Evolutionary conservation across 92 coral and sea anemone species (phyloP), one percentile per base, ranked within the genome.

Genomic region (Parazoanthus darwini): DNA sequence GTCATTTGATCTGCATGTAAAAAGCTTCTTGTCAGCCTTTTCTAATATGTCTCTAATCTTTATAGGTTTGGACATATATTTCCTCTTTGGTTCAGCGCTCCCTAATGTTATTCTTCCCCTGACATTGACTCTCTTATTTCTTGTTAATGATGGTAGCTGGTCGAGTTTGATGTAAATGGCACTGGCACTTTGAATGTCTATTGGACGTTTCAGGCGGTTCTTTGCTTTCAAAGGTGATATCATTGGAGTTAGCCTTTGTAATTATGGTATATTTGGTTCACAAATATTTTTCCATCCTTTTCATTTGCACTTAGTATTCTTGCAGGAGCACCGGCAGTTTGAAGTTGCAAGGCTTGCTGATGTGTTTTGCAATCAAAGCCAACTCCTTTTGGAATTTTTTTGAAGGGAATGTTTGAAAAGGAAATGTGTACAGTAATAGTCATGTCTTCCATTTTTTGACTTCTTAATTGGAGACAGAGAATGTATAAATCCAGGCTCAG

Each of bases 391-490:
- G 90, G 77, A 74, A 88, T n/a, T n/a, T 84, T 83, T 84, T 77
- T 36, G 86, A 79, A 65, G 72, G 70, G 50, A 81, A 79, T 37
- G 89, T 88, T 88, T 91, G 89, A 54, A 88, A 86, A 63, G 84
- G 13, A 75, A 88, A 91, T 46, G 91, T 77, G n/a, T n/a, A n/a
- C n/a, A n/a, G 42, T 88, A 91, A 88, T 82, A 91, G 51, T 91
- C 91, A 65, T 78, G 67, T 20, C 82, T 88, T 79, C 89, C 91
- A 81, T 79, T 72, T 91, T 72, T 80, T 78, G 79, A 86, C 78
- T 89, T 86, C 77, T 89, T 91, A 39, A 89, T 82, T 71, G 94
- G 91, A n/a, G 90, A 91, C 56, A 89, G 74, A 46, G 86, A 88
- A 74, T 91, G 90, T 43, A 91, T 83, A 54, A 70, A 85, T 67